Evolutionary conservation across 2,113 vertebrate species (phyloP), one percentile per base, ranked within the genome.

Genomic region (Apus apus): DNA sequence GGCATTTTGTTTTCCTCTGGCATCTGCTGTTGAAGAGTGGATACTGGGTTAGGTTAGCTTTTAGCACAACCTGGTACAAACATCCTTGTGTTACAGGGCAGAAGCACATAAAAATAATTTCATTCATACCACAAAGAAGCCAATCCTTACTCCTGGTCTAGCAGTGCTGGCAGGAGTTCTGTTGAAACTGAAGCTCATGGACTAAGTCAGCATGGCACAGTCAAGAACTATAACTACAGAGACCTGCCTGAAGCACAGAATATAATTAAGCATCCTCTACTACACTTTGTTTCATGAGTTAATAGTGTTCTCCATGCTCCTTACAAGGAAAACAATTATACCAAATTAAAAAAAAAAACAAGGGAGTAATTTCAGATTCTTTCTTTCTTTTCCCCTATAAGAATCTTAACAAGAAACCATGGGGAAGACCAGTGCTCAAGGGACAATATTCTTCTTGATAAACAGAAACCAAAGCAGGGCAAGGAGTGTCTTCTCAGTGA

Each of bases 111-210:
- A 87, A 91, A 87, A 94, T 58, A 76, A 79, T 72, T 91, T 93
- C 30, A 87, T 66, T 89, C 58, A 73, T 85, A 85, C 40, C 54
- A 89, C 0, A 0, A 92, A 83, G 51, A 45, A 85, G 58, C 62
- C 85, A 70, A 40, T 91, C 54, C 54, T 95, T 60, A 60, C 58
- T 79, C 54, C 71, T 51, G 23, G 62, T 79, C 54, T 82, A 85
- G 60, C 40, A 89, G 26, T 75, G 91, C 60, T 93, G 87, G 91
- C 78, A 97, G 38, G 38, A 89, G 78, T 93, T 94, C 89, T 95
- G 82, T 88, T 85, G 95, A 89, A 94, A 94, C 13, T 76, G 71
- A 88, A 79, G 71, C 64, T 83, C 0, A 0, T 76, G 67, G 75
- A 93, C 72, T 88, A 87, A 94, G 75, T 95, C 91, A 96, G 85